Percentiles rank a stretch among this genome's conserved stretches.
These are phyloP conservation scores for Chloroceryle aenea DNA, from an alignment of 2,113 vertebrate genomes.

Conservation along the genomic window DNA sequence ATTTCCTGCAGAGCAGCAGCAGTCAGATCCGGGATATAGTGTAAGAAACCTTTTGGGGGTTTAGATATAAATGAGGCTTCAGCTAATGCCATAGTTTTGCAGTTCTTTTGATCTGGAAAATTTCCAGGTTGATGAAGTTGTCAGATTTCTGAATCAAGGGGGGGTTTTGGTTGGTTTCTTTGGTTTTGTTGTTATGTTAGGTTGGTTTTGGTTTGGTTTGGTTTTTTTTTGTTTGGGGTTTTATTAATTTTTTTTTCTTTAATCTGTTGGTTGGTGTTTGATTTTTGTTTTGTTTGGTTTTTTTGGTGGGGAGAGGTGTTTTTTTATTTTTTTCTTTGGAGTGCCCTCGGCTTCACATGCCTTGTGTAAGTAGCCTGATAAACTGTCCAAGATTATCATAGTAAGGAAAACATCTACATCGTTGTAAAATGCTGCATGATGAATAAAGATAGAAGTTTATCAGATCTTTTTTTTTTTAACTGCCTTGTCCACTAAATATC, in stretches of 20 bases:
- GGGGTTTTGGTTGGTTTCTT: background rate
- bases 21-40: background rate
- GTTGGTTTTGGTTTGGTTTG: too few species aligned
- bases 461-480: background rate
- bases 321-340: background rate
- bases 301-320: too few species aligned
- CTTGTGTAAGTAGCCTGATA: background rate
- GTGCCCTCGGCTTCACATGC: background rate
- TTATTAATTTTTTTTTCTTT: too few species aligned
- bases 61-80: background rate
- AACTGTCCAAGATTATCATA: background rate
- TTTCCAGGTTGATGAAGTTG: background rate
- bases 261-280: too few species aligned
- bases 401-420: background rate
- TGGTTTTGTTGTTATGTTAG: too few species aligned
- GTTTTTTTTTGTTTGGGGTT: too few species aligned
- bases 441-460: background rate
- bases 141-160: background rate
- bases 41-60: background rate
- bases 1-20: background rate
- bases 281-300: background rate
- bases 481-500: background rate
- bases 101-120: slow-evolving; percentile 4
- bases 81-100: background rate
- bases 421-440: background rate